Evolutionary conservation across 2,113 vertebrate species (phyloP).

Genomic region (Telmatochromis sp.): DNA sequence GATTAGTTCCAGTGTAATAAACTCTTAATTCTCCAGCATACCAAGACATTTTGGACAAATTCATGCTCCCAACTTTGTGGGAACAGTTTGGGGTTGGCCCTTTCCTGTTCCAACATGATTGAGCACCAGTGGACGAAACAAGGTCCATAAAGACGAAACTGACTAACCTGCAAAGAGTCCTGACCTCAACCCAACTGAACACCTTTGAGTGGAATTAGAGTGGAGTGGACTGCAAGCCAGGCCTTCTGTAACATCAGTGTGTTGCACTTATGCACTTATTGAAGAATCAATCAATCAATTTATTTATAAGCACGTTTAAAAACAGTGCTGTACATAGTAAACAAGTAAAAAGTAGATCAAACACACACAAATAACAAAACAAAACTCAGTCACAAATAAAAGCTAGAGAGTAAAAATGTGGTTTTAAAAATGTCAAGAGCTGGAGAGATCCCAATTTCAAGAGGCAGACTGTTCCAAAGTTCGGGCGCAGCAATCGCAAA

Average conservation of each 20-base stretch:
- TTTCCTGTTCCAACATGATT: not conserved
- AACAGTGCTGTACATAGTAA: not conserved
- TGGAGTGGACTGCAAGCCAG: not conserved
- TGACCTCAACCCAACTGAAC: not conserved
- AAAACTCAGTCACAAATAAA: not conserved
- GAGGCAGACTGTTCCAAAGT: not conserved
- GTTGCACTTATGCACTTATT: not conserved
- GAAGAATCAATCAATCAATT: not conserved
- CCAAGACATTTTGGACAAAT: not conserved
- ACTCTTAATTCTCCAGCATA: not conserved
- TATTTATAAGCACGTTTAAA: not conserved
- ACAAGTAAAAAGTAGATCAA: not conserved
- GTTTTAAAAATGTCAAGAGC: fast-evolving
- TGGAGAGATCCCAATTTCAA: not conserved
- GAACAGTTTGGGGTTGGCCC: not conserved
- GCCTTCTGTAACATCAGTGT: not conserved
- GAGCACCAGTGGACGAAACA: not conserved
- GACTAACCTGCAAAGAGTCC: not conserved
- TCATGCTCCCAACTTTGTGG: not conserved
- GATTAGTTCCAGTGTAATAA: fast-evolving
- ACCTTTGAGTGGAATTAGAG: not conserved
- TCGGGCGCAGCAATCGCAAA: fast-evolving
- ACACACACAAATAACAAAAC: not conserved
- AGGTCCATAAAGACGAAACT: not conserved
- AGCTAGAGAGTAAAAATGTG: not conserved